These are phyloP conservation scores for Drosophila persimilis DNA, from an alignment of 1,140 invertebrate genomes.

Conservation along the genomic window DNA sequence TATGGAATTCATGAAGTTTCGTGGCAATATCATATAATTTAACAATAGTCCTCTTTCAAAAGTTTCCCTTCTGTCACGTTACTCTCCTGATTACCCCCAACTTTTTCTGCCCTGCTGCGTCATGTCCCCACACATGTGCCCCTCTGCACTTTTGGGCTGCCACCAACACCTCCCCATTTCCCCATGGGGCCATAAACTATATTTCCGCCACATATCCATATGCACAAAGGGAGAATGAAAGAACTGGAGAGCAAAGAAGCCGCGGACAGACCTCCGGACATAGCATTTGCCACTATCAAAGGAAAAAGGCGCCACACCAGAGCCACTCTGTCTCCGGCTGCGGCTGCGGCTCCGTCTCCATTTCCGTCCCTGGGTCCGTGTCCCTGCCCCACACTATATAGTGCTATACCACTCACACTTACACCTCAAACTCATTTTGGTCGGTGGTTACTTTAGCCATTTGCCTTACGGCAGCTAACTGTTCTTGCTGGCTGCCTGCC, in stretches of 20 bases:
- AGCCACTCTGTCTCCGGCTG: slow-evolving; percentile 23
- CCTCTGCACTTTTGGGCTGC: slow-evolving; percentile 10
- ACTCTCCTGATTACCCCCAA: not conserved
- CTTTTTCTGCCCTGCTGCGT: not conserved
- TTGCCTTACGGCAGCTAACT: slow-evolving; percentile 67
- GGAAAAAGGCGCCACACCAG: slow-evolving; percentile 64
- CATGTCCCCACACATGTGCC: slow-evolving; percentile 33
- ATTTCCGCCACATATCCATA: slow-evolving; percentile 46
- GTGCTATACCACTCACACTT: not conserved
- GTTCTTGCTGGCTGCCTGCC: slow-evolving; percentile 25
- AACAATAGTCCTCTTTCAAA: too few relatives aligned
- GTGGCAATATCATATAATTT: too few relatives aligned
- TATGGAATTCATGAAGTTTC: too few relatives aligned
- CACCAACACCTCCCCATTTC: slow-evolving; percentile 26
- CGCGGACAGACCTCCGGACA: slow-evolving; percentile 56
- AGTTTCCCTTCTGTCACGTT: too few relatives aligned
- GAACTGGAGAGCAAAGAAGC: slow-evolving; percentile 38
- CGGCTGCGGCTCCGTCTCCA: slow-evolving; percentile 11
- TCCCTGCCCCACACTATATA: not conserved
- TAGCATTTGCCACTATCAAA: slow-evolving; percentile 72
- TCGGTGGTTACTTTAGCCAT: slow-evolving; percentile 76
- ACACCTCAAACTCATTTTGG: slow-evolving; percentile 73
- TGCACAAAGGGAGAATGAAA: slow-evolving; percentile 6
- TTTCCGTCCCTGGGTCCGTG: not conserved
- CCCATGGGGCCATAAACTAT: slow-evolving; percentile 58